A percentile compares a stretch with the other conserved stretches of the same genome.
Evolutionary conservation across 35 echinoderm and acorn worm genomes (phyloP).

Genomic region (Ptychodera flava): DNA sequence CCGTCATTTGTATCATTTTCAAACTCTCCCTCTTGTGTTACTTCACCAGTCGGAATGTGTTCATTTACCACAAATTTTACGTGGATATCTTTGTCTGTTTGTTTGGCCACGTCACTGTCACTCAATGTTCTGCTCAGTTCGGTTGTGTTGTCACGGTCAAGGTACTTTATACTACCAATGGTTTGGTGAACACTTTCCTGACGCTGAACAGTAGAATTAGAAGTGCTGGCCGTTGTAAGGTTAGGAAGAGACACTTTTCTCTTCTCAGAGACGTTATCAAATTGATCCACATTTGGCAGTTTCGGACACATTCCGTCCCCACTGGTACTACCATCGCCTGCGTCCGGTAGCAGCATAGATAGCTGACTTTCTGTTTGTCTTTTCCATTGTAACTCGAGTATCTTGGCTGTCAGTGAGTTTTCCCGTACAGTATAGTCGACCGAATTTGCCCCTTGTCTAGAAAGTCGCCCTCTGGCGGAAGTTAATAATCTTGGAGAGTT

Average conservation of each 20-base stretch:
- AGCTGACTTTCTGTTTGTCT: neutral
- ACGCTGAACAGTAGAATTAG: too few relatives aligned
- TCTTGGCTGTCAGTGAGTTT: neutral
- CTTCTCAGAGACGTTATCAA: neutral
- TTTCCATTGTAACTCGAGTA: neutral
- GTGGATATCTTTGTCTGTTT: too few relatives aligned
- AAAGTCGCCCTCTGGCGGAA: neutral
- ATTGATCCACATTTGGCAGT: neutral
- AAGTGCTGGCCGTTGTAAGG: too few relatives aligned
- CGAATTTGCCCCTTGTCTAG: neutral
- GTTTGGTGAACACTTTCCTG: too few relatives aligned
- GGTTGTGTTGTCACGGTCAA: too few relatives aligned
- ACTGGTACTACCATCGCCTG: neutral
- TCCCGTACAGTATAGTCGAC: neutral
- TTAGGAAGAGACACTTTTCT: too few relatives aligned
- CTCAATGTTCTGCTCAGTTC: too few relatives aligned
- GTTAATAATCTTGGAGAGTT: neutral
- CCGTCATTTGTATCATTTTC: neutral
- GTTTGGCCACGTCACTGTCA: too few relatives aligned
- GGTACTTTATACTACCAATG: too few relatives aligned
- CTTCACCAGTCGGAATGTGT: neutral
- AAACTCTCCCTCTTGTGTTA: neutral
- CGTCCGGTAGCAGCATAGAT: too few relatives aligned
- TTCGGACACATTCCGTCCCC: neutral
- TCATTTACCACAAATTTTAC: too few relatives aligned